Base-by-base conservation (phyloP, 30 jellyfish, hydroid and myxozoan species). In the Aurelia sp. region DNA sequence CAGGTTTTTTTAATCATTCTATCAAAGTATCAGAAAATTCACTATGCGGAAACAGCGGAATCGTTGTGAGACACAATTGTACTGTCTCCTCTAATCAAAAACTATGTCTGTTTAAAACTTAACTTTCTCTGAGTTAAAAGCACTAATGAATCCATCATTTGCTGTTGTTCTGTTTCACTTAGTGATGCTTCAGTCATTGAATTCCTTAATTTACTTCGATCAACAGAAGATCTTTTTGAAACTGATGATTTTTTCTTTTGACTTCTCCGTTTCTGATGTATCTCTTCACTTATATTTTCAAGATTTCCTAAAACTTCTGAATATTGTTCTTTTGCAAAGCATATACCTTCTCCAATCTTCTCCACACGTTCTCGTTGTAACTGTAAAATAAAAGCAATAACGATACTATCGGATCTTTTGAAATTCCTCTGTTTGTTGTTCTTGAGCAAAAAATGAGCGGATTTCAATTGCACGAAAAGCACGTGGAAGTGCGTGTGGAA, bases 211-310 rank as follows among this genome's bases (percentile, higher is more conserved):
- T 35, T 59, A 63, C 27, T 40, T 48, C 15, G 78, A 44, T 19
- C 66, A 13, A 74, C 62, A n/a, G 55, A 74, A 8, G 66, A 74
- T 40, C 61, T 74, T 20, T 64, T 78, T 8, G 70, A 18, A 3
- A 33, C 60, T 24, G 80, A 61, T 8, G n/a, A 22, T 8, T 38
- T 12, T 13, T 22, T 55, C n/a, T 52, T 31, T 44, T 40, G 73
- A 4, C 30, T 62, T 78, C 80, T 78, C 19, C 98, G 88, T 81
- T 65, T 78, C 22, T 89, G 74, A 68, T 91, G 98, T 10, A 91
- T 86, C 47, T 91, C 98, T 64, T 94, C 98, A 84, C 98, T 94
- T 31, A 94, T 94, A 31, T 47, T 72, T 65, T 94, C 98, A 11
- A 91, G 90, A 48, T 91, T 87, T 40, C 92, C 86, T 30, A 91